Evolutionary conservation across 35 echinoderm and acorn worm species (phyloP), one percentile per base, ranked within the genome.

Genomic region (Ophioderma brevispina): DNA sequence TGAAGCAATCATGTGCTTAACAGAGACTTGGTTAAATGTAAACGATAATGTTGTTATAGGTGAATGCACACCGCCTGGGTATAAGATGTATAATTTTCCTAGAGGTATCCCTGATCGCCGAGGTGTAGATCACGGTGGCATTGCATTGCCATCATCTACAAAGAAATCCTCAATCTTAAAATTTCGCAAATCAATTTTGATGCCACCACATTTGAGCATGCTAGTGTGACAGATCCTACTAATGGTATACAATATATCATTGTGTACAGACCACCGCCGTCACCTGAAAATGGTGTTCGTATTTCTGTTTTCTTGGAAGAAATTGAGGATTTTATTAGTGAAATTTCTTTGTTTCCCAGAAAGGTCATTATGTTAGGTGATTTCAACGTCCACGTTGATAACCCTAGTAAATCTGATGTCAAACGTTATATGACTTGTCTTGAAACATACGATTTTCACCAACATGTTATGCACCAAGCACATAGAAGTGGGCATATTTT

Each of bases 371-470:
- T 92, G 50, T 23, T 92, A 10, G 93, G 93, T 39, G 93, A 95
- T 46, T 91, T 95, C 32, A 95, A 95, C 70, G 32, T 92, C 10
- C 89, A 95, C 37, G 37, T 95, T 23, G 89, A 95, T 52, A n/a
- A 35, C 56, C 88, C 77, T 28, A 49, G 25, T 76, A 84, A 91
- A 70, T 43, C 38, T 23, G 93, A 91, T 56, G 77, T 52, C 33
- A 34, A 11, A 18, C n/a, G n/a, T n/a, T n/a, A n/a, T n/a, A n/a
- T 31, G n/a, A n/a, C 75, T 86, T 81, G 37, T 40, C 25, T 80
- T 13, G 39, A 33, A 14, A 25, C 23, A 13, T 4, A 33, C 37
- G 88, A 33, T 81, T 37, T 94, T 64, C 15, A 32, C n/a, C 87
- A 94, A 52, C 83, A 84, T 86, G 39, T 94, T 21, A 23, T 34